Percentiles rank a stretch among this genome's conserved stretches.
phyloP scores from a whole-genome alignment of 2,888 invertebrate species.

The Quadroppia sp. region DNA sequence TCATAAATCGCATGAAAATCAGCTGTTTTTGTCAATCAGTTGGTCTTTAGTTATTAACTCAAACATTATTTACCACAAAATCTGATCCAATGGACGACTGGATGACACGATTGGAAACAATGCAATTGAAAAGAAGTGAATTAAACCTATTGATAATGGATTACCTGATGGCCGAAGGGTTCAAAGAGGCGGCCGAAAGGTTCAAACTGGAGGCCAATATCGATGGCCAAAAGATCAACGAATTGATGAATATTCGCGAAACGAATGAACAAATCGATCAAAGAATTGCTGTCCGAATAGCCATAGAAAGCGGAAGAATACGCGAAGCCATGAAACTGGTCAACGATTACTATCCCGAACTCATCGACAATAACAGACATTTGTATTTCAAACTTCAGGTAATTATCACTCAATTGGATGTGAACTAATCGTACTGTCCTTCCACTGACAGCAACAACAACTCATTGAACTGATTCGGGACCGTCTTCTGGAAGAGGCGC shows the following conservation, averaged over 20 bases:
- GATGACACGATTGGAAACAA: constrained; percentile 20
- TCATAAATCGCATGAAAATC: too few relatives aligned
- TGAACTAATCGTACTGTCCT: constrained; percentile 7
- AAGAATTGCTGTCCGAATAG: constrained; percentile 83
- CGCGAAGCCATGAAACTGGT: constrained; percentile 90
- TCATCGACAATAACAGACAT: constrained; percentile 90
- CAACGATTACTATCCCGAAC: constrained; percentile 87
- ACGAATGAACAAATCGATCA: constrained; percentile 76
- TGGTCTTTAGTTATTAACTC: neutral
- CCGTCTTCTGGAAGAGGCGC: constrained; percentile 77
- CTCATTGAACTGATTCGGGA: constrained; percentile 79
- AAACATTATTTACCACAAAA: neutral
- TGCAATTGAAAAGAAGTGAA: constrained; percentile 78
- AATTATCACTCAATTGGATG: constrained; percentile 45
- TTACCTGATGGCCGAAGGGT: constrained; percentile 70
- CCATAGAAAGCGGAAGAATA: constrained; percentile 85
- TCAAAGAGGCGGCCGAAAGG: constrained; percentile 89
- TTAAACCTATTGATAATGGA: constrained; percentile 99
- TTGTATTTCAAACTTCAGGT: constrained; percentile 92
- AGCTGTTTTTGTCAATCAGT: neutral
- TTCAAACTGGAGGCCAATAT: constrained; percentile 91
- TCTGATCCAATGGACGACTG: constrained; percentile 17
- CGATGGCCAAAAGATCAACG: constrained; percentile 51
- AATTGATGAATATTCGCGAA: constrained; percentile 38
- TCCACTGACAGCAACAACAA: constrained; percentile 70